phyloP scores from a whole-genome alignment of 2,888 invertebrate genomes.

The Eueremaeus valkanovi region DNA sequence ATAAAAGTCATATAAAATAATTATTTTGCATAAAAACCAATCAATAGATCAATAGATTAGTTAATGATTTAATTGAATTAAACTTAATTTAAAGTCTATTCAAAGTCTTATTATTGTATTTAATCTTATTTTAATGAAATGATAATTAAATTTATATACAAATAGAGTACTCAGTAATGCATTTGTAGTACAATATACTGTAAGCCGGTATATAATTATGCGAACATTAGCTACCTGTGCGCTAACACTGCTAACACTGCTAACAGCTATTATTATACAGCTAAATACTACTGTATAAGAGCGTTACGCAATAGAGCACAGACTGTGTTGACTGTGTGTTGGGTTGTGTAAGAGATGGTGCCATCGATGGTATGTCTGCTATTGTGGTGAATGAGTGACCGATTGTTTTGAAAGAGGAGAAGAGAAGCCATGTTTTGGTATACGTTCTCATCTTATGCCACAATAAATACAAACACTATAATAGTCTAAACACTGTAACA shows the following conservation, averaged over 20 bases:
- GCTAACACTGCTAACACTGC: background rate
- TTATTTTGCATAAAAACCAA: slow-evolving; percentile 7
- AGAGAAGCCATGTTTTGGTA: slow-evolving; percentile 35
- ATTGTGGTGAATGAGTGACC: background rate
- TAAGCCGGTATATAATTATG: slow-evolving; percentile 15
- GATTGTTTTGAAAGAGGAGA: slow-evolving; percentile 36
- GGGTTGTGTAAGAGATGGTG: slow-evolving; percentile 39
- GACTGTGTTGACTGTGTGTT: background rate
- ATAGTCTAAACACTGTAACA: background rate
- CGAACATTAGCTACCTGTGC: background rate
- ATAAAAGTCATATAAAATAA: slow-evolving; percentile 20
- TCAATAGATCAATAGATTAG: background rate
- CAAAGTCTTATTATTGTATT: too few species aligned
- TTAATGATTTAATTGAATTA: too few species aligned
- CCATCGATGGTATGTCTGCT: slow-evolving; percentile 16
- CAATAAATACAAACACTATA: too few species aligned
- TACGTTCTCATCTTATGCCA: slow-evolving; percentile 21
- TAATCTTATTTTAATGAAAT: background rate
- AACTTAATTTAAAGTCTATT: too few species aligned
- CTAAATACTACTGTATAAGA: too few species aligned
- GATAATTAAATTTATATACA: background rate
- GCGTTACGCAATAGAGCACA: too few species aligned
- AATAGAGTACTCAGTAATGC: background rate
- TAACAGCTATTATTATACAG: background rate
- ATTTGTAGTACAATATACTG: background rate